Evolutionary conservation across 2,797 vertebrate species (phyloP).

Genomic region (Pyrocephalus nanus): DNA sequence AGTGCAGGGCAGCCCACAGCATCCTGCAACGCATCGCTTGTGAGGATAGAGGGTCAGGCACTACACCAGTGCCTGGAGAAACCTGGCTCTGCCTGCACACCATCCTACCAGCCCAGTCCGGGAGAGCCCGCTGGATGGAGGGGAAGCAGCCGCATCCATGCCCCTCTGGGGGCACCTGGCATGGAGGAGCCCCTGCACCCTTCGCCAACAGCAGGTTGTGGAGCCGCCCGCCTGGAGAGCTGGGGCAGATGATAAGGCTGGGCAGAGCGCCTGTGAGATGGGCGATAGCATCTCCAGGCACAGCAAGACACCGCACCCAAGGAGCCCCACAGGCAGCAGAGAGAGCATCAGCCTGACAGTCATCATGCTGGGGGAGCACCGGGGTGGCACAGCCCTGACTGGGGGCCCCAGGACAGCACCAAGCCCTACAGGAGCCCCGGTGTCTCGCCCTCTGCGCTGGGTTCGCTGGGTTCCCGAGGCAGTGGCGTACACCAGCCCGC

Average conservation of each 20-base stretch:
- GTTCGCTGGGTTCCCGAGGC: rapidly evolving
- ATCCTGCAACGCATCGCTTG: rapidly evolving
- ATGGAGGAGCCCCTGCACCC: not conserved
- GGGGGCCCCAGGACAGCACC: rapidly evolving
- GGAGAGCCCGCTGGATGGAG: rapidly evolving
- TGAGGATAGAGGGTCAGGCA: not conserved
- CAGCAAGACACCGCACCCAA: not conserved
- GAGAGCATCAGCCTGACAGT: not conserved
- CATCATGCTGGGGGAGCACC: not conserved
- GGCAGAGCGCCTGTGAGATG: not conserved
- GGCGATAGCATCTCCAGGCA: constrained; percentile 17
- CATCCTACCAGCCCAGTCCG: not conserved
- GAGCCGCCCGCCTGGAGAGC: not conserved
- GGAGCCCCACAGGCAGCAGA: not conserved
- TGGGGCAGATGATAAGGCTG: not conserved
- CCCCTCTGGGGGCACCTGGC: not conserved
- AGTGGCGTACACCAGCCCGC: not conserved
- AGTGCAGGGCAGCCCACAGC: not conserved
- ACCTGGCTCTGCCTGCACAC: not conserved
- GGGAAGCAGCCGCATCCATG: not conserved
- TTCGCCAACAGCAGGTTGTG: not conserved
- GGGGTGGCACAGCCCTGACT: rapidly evolving
- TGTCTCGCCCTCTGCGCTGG: rapidly evolving
- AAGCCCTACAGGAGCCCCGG: not conserved
- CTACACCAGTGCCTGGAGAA: not conserved